phyloP scores from a whole-genome alignment of 2,113 vertebrate genomes.

The Catagonus wagneri region DNA sequence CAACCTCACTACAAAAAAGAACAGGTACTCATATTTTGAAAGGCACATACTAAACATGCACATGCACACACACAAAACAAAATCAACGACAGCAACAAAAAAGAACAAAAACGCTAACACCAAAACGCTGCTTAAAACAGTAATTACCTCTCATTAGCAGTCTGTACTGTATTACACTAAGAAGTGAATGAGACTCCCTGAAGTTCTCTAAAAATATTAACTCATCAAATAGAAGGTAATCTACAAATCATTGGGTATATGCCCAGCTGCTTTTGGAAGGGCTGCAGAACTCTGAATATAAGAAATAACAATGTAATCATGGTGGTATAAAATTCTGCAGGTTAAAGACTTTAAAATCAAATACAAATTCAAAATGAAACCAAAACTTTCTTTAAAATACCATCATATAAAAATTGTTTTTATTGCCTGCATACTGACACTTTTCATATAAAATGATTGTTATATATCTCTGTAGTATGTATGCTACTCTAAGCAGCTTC shows the following conservation, averaged over 20 bases:
- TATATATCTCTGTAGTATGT: neutral
- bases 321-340: neutral
- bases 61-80: neutral
- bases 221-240: conserved; percentile 23
- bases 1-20: neutral
- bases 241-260: neutral
- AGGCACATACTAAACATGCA: neutral
- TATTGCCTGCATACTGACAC: neutral
- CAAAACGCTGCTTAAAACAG: conserved; percentile 9
- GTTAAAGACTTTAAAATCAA: conserved; percentile 40
- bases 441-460: neutral
- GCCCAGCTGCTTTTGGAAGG: neutral
- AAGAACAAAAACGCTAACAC: neutral
- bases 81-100: neutral
- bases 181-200: conserved; percentile 1
- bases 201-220: conserved; percentile 43
- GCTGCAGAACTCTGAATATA: neutral
- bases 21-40: conserved; percentile 5
- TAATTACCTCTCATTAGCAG: conserved; percentile 46
- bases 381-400: neutral
- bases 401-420: neutral
- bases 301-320: conserved; percentile 38
- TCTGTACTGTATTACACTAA: conserved; percentile 6
- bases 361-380: conserved; percentile 47
- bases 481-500: neutral